These are phyloP conservation scores for Eidolon helvum DNA, from an alignment of 2,113 vertebrate species.

Conservation along the genomic window DNA sequence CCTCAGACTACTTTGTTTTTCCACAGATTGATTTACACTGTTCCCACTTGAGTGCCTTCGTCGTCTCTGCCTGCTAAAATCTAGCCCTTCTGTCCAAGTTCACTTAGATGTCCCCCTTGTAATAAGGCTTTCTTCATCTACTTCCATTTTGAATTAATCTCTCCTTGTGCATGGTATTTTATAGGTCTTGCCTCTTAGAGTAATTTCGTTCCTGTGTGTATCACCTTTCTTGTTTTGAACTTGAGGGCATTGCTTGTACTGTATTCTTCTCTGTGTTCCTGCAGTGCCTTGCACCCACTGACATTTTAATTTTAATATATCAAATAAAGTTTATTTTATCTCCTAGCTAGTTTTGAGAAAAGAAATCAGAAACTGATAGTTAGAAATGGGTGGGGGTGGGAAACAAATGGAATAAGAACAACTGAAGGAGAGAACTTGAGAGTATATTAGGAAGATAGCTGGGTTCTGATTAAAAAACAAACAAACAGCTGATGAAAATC, in stretches of 20 bases:
- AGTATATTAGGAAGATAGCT: neutral
- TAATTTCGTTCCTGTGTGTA: neutral
- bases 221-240: neutral
- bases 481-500: neutral
- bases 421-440: neutral
- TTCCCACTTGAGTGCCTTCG: neutral
- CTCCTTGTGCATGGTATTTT: neutral
- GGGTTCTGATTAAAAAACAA: neutral
- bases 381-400: neutral
- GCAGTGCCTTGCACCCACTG: neutral
- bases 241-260: neutral
- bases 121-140: neutral
- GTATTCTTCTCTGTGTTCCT: neutral
- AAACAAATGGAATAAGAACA: neutral
- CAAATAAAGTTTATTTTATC: neutral
- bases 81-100: neutral
- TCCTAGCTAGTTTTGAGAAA: neutral
- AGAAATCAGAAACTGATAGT: neutral
- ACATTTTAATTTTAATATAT: neutral
- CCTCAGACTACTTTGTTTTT: neutral
- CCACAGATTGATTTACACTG: neutral
- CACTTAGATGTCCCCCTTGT: neutral
- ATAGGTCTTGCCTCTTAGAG: neutral
- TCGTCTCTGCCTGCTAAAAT: neutral
- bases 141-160: neutral